Base-by-base conservation (phyloP, 2,797 vertebrate genomes). In the Mormyrops boulengeri region DNA sequence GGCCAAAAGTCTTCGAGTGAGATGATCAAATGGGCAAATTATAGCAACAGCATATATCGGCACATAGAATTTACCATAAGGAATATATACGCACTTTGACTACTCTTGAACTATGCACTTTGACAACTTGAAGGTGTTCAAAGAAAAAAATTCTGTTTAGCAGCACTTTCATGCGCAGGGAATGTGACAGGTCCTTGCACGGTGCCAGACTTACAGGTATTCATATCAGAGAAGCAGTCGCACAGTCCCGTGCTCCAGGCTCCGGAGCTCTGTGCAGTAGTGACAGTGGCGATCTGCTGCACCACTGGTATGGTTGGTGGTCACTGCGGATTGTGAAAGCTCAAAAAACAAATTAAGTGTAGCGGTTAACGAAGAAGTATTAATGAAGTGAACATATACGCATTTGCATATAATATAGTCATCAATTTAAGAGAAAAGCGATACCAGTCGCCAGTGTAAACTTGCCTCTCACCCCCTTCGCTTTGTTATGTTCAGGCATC, bases 171-270 rank as follows among this genome's bases (percentile, higher is more conserved):
- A 30, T 14, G 66, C 6, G n/a, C 12, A 73, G 69, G 14, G 1
- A 41, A 77, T 14, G 69, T 0, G 14, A 77, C n/a, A 3, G 44
- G 19, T 19, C 22, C 7, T 9, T 11, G 41, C 22, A 14, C 22
- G 9, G 22, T 12, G 22, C 19, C 17, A 6, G 12, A 93, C 93
- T 93, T 92, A 96, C 96, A 96, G 66, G 93, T 95, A 3, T 52
- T 86, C 92, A 95, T 93, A 7, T 96, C 95, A 0, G 66, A 47
- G 89, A 91, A 96, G 92, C 95, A 96, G 49, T 96, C 95, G 4
- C 93, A 96, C 2, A 96, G 0, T 26, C 90, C 92, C 0, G 94
- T 94, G 89, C 92, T 95, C 96, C 96, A 96, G 0, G 30, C 17
- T 0, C 91, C 92, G 0, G 89, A 66, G 2, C 49, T 7, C 0